These are phyloP conservation scores for Dendrolimus houi DNA, from an alignment of 2,888 invertebrate species.

Conservation along the genomic window DNA sequence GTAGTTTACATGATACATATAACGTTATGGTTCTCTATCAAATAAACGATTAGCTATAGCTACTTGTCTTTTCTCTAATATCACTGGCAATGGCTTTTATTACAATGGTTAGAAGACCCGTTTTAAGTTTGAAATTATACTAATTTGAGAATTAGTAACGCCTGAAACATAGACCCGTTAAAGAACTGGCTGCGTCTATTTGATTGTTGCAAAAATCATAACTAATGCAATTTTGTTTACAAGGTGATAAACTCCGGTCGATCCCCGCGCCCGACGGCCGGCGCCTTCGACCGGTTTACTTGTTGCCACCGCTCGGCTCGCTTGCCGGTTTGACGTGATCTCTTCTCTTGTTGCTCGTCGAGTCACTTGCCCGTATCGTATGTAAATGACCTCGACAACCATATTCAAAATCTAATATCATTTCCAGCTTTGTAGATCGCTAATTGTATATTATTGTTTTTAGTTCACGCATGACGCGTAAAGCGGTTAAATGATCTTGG, in stretches of 20 bases:
- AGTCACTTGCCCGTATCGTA: slow-evolving; percentile 56
- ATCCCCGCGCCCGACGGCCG: slow-evolving; percentile 48
- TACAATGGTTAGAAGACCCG: too few relatives aligned
- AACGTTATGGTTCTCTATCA: too few relatives aligned
- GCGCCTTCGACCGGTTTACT: slow-evolving; percentile 72
- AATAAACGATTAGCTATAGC: too few relatives aligned
- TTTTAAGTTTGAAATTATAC: neutral
- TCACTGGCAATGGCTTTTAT: too few relatives aligned
- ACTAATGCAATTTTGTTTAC: slow-evolving; percentile 69
- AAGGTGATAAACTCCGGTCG: slow-evolving; percentile 60
- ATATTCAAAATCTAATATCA: slow-evolving; percentile 33
- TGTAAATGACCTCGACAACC: slow-evolving; percentile 66
- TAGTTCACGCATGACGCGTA: too few relatives aligned
- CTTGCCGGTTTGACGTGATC: slow-evolving; percentile 69
- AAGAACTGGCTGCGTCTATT: slow-evolving; percentile 13
- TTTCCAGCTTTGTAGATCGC: slow-evolving; percentile 7
- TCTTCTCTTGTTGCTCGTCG: slow-evolving; percentile 63
- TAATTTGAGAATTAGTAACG: neutral
- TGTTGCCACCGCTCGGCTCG: slow-evolving; percentile 59
- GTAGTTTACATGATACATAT: slow-evolving; percentile 4
- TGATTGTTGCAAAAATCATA: slow-evolving; percentile 33
- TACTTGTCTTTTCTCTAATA: too few relatives aligned
- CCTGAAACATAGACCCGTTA: neutral
- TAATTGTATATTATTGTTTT: too few relatives aligned
- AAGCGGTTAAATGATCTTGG: too few relatives aligned